Percentiles rank a stretch among this genome's conserved stretches.
phyloP scores from a whole-genome alignment of 2,888 invertebrate species.

The Coelopa pilipes region DNA sequence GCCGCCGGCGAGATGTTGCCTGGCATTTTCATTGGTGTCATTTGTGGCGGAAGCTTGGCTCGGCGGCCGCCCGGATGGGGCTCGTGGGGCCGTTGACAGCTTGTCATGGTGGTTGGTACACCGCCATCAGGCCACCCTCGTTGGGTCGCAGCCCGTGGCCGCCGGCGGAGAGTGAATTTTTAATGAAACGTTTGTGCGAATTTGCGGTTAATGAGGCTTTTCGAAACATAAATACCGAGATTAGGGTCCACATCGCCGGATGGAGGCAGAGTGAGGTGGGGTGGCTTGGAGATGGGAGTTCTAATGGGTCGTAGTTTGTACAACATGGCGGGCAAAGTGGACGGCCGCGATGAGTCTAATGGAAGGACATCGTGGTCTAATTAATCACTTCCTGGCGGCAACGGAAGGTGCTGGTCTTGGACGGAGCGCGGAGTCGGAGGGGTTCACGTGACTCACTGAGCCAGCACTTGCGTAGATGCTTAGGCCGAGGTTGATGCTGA shows the following conservation, averaged over 20 bases:
- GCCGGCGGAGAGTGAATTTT: constrained; percentile 13
- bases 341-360: background rate
- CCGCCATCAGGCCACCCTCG: background rate
- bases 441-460: too few relatives aligned
- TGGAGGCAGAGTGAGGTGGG: background rate
- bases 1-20: constrained; percentile 57
- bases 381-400: background rate
- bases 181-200: constrained; percentile 20
- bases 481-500: background rate
- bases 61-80: too few relatives aligned
- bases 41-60: constrained; percentile 60
- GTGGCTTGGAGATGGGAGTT: background rate
- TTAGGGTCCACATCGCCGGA: constrained; percentile 3
- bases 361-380: background rate
- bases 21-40: constrained; percentile 60
- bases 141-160: background rate
- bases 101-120: background rate
- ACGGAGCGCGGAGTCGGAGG: too few relatives aligned
- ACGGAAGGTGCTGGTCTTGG: background rate
- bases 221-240: constrained; percentile 5
- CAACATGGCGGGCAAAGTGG: constrained; percentile 14
- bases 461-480: too few relatives aligned
- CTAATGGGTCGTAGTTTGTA: background rate
- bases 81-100: background rate
- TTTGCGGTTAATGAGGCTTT: constrained; percentile 15